Evolutionary conservation across 2,797 vertebrate species (phyloP).

Genomic region (Crenuchus spilurus): DNA sequence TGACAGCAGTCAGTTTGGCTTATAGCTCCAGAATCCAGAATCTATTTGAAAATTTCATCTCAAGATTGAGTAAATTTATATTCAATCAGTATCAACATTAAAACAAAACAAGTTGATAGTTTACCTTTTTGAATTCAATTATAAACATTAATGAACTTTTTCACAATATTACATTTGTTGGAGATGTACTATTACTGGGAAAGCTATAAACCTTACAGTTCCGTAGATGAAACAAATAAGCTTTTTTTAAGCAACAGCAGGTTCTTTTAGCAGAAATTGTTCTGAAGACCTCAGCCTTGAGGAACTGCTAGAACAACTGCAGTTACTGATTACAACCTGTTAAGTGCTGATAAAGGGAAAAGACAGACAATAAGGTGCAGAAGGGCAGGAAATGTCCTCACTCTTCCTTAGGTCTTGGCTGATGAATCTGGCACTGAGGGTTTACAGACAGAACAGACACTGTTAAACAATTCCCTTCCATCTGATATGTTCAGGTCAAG

Average conservation of each 20-base stretch:
- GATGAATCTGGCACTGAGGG: slow-evolving; percentile 58
- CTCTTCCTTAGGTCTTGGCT: slow-evolving; percentile 62
- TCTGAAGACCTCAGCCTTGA: background rate
- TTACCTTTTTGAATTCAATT: too few relatives aligned
- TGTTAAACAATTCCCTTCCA: slow-evolving; percentile 40
- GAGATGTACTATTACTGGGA: too few relatives aligned
- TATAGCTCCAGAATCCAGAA: too few relatives aligned
- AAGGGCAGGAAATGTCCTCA: slow-evolving; percentile 54
- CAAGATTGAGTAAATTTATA: too few relatives aligned
- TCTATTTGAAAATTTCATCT: too few relatives aligned
- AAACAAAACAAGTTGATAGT: too few relatives aligned
- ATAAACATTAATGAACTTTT: too few relatives aligned
- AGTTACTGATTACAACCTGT: slow-evolving; percentile 36
- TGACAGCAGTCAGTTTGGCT: too few relatives aligned
- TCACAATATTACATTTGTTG: too few relatives aligned
- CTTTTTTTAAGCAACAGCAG: background rate
- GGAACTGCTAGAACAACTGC: background rate
- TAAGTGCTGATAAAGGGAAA: slow-evolving; percentile 42
- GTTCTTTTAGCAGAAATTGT: background rate
- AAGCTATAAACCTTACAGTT: too few relatives aligned
- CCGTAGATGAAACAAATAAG: background rate
- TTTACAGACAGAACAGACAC: slow-evolving; percentile 34
- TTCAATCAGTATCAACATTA: too few relatives aligned
- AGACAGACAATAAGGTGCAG: slow-evolving; percentile 62
- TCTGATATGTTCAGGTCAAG: slow-evolving; percentile 32